Evolutionary conservation across 2,113 vertebrate genomes (phyloP).

Genomic region (Cyphomyrus discorhynchus): DNA sequence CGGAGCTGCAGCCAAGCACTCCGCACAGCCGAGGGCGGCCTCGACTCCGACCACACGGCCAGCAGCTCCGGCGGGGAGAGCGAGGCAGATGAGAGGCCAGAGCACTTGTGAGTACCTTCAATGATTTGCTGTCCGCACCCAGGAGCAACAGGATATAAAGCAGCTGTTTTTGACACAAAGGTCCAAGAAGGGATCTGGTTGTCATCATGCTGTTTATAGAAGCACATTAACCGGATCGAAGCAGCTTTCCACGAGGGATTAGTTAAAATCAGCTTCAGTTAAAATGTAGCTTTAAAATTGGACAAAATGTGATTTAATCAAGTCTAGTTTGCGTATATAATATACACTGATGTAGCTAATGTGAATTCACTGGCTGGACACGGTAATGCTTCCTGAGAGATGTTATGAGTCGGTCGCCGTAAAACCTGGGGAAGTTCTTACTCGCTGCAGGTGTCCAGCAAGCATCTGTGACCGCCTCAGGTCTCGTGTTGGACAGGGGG

Average conservation of each 20-base stretch:
- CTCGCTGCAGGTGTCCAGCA: background rate
- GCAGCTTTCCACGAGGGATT: background rate
- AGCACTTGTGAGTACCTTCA: background rate
- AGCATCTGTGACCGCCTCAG: background rate
- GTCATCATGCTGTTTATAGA: background rate
- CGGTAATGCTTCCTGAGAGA: background rate
- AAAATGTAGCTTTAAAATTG: background rate
- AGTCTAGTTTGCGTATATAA: background rate
- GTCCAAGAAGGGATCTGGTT: background rate
- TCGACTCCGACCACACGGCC: conserved; percentile 57
- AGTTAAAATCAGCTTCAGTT: background rate
- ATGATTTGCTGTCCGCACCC: background rate
- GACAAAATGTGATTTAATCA: background rate
- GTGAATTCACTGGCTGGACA: background rate
- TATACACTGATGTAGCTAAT: background rate
- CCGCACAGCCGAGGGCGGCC: conserved; percentile 42
- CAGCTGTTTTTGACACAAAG: background rate
- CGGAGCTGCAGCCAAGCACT: conserved; percentile 44
- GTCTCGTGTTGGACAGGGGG: background rate
- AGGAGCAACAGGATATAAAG: background rate
- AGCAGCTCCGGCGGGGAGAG: conserved; percentile 46
- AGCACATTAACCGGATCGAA: background rate
- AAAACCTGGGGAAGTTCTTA: background rate
- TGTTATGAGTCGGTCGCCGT: background rate
- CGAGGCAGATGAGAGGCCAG: conserved; percentile 35